phyloP scores from a whole-genome alignment of 92 coral and sea anemone species.

The Phenganax subtilis region DNA sequence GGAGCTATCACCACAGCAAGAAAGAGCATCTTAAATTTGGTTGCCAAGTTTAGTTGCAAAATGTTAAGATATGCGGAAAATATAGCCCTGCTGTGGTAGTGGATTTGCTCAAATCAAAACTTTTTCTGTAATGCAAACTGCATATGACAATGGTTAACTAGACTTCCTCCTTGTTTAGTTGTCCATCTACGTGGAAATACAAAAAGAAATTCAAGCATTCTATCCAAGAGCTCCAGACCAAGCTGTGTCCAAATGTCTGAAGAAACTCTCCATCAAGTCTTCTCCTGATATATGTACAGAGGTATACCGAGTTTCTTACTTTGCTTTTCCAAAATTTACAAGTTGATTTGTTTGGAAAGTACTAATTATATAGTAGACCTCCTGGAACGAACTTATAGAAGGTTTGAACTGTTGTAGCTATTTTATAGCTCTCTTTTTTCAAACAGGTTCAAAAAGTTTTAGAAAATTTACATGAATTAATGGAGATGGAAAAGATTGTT shows the following conservation, averaged over 20 bases:
- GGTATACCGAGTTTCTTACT: neutral
- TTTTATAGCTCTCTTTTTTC: neutral
- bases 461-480: constrained; percentile 27
- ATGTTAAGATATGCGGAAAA: too few relatives aligned
- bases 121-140: too few relatives aligned
- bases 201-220: constrained; percentile 62
- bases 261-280: constrained; percentile 38
- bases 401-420: neutral
- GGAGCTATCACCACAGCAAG: too few relatives aligned
- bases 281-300: constrained; percentile 50
- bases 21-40: neutral
- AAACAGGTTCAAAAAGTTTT: constrained; percentile 10
- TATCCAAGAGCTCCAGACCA: constrained; percentile 51
- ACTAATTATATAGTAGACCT: neutral
- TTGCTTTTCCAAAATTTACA: neutral
- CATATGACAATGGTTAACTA: too few relatives aligned
- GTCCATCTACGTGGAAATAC: constrained; percentile 57
- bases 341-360: neutral
- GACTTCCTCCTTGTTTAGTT: constrained; percentile 34
- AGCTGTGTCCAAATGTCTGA: constrained; percentile 53
- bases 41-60: neutral
- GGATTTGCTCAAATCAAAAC: too few relatives aligned
- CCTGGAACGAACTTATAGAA: neutral
- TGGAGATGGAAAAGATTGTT: constrained; percentile 19
- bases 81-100: too few relatives aligned